Evolutionary conservation across 37 sponge, comb jelly and placozoan genomes (phyloP).

Genomic region (Agelas oroides): DNA sequence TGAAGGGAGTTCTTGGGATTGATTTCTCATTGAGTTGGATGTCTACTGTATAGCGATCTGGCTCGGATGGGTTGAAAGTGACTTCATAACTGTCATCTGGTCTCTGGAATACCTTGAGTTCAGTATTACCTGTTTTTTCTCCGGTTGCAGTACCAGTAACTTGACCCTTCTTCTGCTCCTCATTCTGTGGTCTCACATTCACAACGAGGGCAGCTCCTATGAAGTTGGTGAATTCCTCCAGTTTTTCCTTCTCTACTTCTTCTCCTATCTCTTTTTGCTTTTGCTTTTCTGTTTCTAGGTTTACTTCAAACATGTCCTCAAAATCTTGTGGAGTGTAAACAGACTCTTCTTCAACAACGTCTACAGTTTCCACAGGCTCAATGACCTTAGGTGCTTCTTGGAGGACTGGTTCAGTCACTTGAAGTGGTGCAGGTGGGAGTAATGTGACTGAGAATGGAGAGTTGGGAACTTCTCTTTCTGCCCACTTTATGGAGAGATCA

Average conservation of each 20-base stretch:
- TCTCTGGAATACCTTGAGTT: not conserved
- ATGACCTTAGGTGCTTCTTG: conserved; percentile 15
- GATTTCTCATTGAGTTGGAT: conserved; percentile 16
- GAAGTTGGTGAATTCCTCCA: conserved; percentile 7
- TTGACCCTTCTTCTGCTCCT: conserved; percentile 9
- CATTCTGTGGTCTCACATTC: conserved; percentile 8
- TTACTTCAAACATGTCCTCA: too few species aligned
- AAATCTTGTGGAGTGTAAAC: too few species aligned
- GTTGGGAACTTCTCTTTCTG: conserved; percentile 38
- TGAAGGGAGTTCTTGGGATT: conserved; percentile 15
- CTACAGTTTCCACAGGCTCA: too few species aligned
- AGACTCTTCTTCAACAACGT: too few species aligned
- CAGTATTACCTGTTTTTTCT: conserved; percentile 20
- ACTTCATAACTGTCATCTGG: conserved; percentile 36
- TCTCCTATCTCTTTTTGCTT: too few species aligned
- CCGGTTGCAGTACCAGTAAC: conserved; percentile 53
- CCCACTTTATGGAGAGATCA: conserved; percentile 38
- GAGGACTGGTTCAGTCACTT: conserved; percentile 12
- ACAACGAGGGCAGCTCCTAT: conserved; percentile 34
- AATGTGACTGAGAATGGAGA: conserved; percentile 68
- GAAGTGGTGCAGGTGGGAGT: not conserved
- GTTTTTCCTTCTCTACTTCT: too few species aligned
- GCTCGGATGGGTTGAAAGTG: conserved; percentile 51
- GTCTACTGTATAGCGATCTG: conserved; percentile 58
- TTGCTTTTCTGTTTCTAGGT: too few species aligned